These are phyloP conservation scores for Alosa sapidissima DNA, from an alignment of 2,797 vertebrate genomes.

Conservation along the genomic window DNA sequence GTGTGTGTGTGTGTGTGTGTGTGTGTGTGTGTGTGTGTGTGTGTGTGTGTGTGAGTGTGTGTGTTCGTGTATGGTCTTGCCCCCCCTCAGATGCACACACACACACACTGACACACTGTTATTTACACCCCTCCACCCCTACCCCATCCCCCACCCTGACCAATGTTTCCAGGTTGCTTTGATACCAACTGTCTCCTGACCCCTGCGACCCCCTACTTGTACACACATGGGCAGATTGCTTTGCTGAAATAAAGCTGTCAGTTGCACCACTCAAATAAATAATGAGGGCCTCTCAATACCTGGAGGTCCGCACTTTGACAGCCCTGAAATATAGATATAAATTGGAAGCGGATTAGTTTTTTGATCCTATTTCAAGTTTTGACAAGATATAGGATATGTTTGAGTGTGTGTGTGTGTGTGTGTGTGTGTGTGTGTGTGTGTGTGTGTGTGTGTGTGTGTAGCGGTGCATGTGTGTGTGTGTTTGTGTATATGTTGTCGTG, in stretches of 20 bases:
- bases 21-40: no score
- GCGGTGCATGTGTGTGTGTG: constrained; percentile 20
- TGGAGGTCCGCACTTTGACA: constrained; percentile 87
- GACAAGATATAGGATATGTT: constrained; percentile 82
- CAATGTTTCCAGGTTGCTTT: constrained; percentile 80
- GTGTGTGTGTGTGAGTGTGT: no score
- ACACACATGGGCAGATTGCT: constrained; percentile 97
- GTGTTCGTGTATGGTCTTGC: neutral
- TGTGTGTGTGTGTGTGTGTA: constrained; percentile 30
- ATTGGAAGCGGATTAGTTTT: constrained; percentile 98
- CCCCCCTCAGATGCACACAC: neutral
- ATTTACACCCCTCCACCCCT: constrained; percentile 15
- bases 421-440: constrained; percentile 4
- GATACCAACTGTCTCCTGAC: constrained; percentile 81
- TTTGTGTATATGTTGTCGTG: neutral
- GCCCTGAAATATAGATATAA: constrained; percentile 98
- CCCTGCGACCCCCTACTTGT: constrained; percentile 87
- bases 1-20: no score
- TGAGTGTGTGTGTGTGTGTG: constrained; percentile 27
- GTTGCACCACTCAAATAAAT: constrained; percentile 96
- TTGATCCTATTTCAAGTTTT: constrained; percentile 94
- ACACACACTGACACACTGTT: neutral
- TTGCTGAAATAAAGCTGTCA: constrained; percentile 99
- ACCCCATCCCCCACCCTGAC: constrained; percentile 68
- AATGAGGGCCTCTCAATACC: constrained; percentile 86